These are phyloP conservation scores for Luffia ferchaultella DNA, from an alignment of 2,888 invertebrate genomes.

Conservation along the genomic window DNA sequence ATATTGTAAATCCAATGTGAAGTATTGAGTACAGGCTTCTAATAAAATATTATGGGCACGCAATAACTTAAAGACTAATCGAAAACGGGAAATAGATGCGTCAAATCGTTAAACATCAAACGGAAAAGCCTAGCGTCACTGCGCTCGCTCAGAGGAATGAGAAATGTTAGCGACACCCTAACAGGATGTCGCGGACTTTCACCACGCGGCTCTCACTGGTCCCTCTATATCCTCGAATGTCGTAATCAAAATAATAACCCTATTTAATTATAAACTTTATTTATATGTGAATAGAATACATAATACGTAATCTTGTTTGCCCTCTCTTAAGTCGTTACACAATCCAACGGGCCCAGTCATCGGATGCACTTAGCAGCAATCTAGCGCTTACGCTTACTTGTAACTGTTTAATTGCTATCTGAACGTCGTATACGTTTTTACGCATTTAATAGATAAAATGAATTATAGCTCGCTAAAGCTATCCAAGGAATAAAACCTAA, in stretches of 20 bases:
- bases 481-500: no score
- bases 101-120: slow-evolving; percentile 3
- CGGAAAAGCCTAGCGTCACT: slow-evolving; percentile 2
- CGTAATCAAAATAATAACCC: slow-evolving; percentile 1
- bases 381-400: not conserved
- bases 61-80: not conserved
- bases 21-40: no score
- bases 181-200: slow-evolving; percentile 55
- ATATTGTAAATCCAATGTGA: no score
- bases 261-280: not conserved
- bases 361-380: not conserved
- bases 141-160: slow-evolving; percentile 36
- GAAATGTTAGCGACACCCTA: slow-evolving; percentile 50
- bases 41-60: not conserved
- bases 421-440: not conserved
- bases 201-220: slow-evolving; percentile 26
- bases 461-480: not conserved
- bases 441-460: not conserved
- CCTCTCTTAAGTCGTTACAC: not conserved
- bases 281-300: not conserved
- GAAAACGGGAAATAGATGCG: not conserved
- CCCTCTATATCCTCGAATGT: slow-evolving; percentile 26
- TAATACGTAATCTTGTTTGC: not conserved
- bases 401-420: not conserved
- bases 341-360: not conserved